These are phyloP conservation scores for Lochmaea capreae DNA, from an alignment of 2,888 invertebrate genomes.

Conservation along the genomic window DNA sequence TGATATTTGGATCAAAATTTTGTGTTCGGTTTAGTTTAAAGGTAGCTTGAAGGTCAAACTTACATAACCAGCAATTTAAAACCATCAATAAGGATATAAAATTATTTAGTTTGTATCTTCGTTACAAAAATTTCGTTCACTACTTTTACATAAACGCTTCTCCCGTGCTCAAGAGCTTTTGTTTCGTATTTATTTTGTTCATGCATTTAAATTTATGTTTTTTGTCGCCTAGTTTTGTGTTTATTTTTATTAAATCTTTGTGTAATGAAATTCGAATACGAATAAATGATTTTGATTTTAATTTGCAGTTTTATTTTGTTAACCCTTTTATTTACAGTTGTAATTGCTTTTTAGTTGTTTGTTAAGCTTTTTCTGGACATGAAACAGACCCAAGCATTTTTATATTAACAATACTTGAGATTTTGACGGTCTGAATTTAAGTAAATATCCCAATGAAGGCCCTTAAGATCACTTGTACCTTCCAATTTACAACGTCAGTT, in stretches of 20 bases:
- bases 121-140: not conserved
- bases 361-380: too few species aligned
- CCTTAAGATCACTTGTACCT: conserved; percentile 48
- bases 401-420: too few species aligned
- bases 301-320: conserved; percentile 22
- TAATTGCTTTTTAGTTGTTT: conserved; percentile 3
- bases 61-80: not conserved
- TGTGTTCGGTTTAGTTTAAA: not conserved
- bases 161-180: not conserved
- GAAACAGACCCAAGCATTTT: too few species aligned
- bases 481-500: conserved; percentile 35
- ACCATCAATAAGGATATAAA: too few species aligned
- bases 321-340: conserved; percentile 6
- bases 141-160: not conserved
- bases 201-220: conserved; percentile 6
- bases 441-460: conserved; percentile 22
- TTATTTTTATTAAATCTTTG: conserved; percentile 1
- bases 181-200: not conserved
- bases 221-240: conserved; percentile 16
- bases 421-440: not conserved
- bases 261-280: conserved; percentile 2
- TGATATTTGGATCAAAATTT: too few species aligned
- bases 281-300: conserved; percentile 26
- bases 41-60: not conserved
- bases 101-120: too few species aligned